Percentiles rank a stretch among this genome's conserved stretches.
Evolutionary conservation across 2,888 invertebrate species (phyloP).

Genomic region (Sesamia inferens): DNA sequence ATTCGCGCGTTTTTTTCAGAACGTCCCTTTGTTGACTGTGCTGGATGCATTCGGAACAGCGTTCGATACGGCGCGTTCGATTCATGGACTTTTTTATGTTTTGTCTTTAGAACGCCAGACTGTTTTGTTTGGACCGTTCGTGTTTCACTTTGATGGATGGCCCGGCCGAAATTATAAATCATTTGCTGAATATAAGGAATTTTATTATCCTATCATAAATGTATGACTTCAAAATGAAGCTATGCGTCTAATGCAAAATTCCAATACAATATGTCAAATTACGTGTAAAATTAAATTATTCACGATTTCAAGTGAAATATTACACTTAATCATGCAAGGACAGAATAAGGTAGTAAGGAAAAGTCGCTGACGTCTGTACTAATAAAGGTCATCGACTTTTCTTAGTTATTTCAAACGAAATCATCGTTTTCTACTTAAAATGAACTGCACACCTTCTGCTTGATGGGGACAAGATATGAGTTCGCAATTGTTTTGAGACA

Average conservation of each 20-base stretch:
- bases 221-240: background rate
- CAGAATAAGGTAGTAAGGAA: background rate
- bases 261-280: background rate
- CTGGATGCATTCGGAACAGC: slow-evolving; percentile 85
- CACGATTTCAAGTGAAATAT: background rate
- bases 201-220: background rate
- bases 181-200: slow-evolving; percentile 8
- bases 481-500: slow-evolving; percentile 4
- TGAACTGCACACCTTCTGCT: background rate
- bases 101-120: slow-evolving; percentile 78
- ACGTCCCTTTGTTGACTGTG: slow-evolving; percentile 88
- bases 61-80: slow-evolving; percentile 81
- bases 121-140: slow-evolving; percentile 70
- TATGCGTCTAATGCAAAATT: background rate
- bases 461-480: background rate
- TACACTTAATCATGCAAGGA: background rate
- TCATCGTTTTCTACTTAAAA: background rate
- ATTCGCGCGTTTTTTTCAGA: slow-evolving; percentile 88
- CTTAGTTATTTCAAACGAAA: slow-evolving; percentile 14
- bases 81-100: slow-evolving; percentile 73
- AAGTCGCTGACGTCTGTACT: too few species aligned
- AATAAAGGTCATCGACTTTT: background rate
- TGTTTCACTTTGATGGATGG: slow-evolving; percentile 49
- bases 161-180: slow-evolving; percentile 2
- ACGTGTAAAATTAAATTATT: too few species aligned